Evolutionary conservation across 2,888 invertebrate genomes (phyloP), one percentile per base, ranked within the genome.

Genomic region (Smittia aterrima): DNA sequence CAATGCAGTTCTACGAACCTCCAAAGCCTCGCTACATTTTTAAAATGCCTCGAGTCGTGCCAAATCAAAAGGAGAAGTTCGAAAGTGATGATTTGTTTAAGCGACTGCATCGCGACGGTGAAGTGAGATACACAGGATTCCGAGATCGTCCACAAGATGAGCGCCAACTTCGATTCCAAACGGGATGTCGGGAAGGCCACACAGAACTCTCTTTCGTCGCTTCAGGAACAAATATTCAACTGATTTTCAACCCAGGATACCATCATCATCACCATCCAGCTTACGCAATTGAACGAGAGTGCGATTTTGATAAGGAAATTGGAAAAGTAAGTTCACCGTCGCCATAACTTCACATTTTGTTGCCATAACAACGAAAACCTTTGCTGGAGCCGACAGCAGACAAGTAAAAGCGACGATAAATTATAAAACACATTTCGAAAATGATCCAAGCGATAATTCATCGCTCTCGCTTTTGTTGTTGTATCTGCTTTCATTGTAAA

Each of bases 41-140:
- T 85, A 96, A 95, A 85, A 97, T 98, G 96, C 98, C 98, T 1
- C 88, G 95, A 76, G 97, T 98, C 73, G 97, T 98, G 76, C 95
- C 96, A 1, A 96, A 98, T 81, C 98, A 98, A 83, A 95, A 97
- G 83, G 89, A 90, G 40, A 97, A 97, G 84, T 98, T 98, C 82
- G 97, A 98, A 83, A 94, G 94, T 75, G 97, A 98, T 80, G 98
- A 98, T 83, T 87, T 97, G 71, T 98, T 98, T 82, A 89, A 96
- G 82, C 88, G 96, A 80, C 86, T 98, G 75, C 94, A 95, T 81
- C 87, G 97, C 72, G 97, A 97, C 84, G 93, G 94, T 79, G 97
- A 98, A 92, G 96, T 96, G 73, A 88, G 95, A 77, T 98, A 96
- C 84, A 98, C 97, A 0, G 96, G 96, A 32, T 96, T 92, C 84